Conservation (phyloP, 2,888 invertebrate genomes). For the Meloe dianella region DNA sequence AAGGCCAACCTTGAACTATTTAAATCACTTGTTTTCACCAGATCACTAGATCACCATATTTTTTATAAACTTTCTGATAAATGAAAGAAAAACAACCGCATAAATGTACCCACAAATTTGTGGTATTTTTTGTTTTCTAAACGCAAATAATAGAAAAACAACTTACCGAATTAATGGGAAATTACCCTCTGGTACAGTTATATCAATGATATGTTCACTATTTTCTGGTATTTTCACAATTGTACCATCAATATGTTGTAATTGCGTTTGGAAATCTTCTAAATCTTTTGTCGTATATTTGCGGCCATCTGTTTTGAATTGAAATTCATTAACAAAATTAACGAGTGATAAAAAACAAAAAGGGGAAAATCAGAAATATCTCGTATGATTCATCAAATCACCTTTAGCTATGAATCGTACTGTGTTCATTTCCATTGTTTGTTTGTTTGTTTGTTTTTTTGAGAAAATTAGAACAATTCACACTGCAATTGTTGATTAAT, state of each 20-base stretch:
- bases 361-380: too few relatives aligned
- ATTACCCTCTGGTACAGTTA: slow-evolving; percentile 55
- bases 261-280: slow-evolving; percentile 49
- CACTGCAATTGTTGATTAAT: too few relatives aligned
- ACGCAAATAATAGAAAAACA: background rate
- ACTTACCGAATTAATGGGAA: slow-evolving; percentile 53
- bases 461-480: too few relatives aligned
- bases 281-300: slow-evolving; percentile 44
- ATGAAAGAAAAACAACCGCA: slow-evolving; percentile 1
- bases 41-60: background rate
- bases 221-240: slow-evolving; percentile 48
- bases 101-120: background rate
- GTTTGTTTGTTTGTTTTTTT: too few relatives aligned
- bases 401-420: slow-evolving; percentile 30
- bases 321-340: background rate
- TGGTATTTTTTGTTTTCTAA: background rate
- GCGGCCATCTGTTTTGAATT: slow-evolving; percentile 41
- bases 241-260: slow-evolving; percentile 55
- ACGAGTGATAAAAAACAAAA: background rate
- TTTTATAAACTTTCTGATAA: background rate
- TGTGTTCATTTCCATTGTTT: slow-evolving; percentile 23
- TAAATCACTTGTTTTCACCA: background rate
- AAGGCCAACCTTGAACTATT: background rate
- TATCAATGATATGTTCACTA: slow-evolving; percentile 43
- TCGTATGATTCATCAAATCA: background rate